Evolutionary conservation across 2,113 vertebrate species (phyloP).

Genomic region (Chaetops frenatus): DNA sequence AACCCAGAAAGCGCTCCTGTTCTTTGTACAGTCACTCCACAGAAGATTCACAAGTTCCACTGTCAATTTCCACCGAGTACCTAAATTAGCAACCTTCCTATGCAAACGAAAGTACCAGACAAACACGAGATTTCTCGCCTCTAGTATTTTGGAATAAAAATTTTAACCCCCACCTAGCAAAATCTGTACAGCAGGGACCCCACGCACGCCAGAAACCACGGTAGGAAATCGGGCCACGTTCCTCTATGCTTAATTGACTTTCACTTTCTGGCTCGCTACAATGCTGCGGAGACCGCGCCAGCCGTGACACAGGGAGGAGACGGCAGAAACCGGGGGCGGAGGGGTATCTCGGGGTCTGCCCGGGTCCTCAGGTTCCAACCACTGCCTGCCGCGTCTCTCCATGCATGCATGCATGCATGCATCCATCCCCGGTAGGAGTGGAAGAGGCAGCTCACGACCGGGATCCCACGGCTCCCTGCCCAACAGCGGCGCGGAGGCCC

Average conservation of each 20-base stretch:
- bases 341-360: too few relatives aligned
- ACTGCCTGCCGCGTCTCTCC: not conserved
- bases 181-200: not conserved
- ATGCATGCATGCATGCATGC: not conserved
- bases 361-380: not conserved
- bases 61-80: not conserved
- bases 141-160: not conserved
- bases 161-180: not conserved
- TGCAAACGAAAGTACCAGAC: not conserved
- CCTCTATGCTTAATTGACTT: not conserved
- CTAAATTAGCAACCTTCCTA: not conserved
- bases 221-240: not conserved
- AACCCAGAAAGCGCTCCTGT: not conserved
- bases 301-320: too few relatives aligned
- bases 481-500: not conserved
- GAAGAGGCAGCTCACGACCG: not conserved
- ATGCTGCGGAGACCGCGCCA: too few relatives aligned
- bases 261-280: not conserved
- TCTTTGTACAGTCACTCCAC: not conserved
- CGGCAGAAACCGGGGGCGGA: rapidly evolving
- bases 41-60: not conserved
- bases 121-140: not conserved
- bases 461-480: not conserved
- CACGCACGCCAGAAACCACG: not conserved
- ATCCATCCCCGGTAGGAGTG: not conserved